Conservation (phyloP, 2,113 vertebrate genomes). For the Acanthisitta chloris region DNA sequence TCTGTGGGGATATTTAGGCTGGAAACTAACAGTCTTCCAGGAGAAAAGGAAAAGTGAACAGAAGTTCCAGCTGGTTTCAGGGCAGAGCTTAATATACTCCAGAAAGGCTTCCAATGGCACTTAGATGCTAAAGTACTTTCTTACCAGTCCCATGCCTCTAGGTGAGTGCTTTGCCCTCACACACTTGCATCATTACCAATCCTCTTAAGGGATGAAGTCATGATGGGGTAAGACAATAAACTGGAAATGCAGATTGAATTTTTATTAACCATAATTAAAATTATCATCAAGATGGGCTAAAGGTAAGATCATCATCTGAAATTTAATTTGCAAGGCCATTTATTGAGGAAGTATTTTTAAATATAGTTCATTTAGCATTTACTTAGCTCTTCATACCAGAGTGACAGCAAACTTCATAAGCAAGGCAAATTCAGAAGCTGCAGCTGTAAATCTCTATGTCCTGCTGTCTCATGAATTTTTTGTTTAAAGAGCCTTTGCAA, state of each 20-base stretch:
- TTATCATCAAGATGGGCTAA: conserved; percentile 11
- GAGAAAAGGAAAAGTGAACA: neutral
- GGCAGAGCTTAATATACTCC: neutral
- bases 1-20: neutral
- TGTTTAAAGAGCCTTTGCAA: neutral
- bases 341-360: conserved; percentile 44
- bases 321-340: conserved; percentile 41
- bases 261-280: conserved; percentile 53
- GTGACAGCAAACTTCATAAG: conserved; percentile 33
- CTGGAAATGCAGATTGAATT: neutral
- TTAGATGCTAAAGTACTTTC: neutral
- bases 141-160: neutral
- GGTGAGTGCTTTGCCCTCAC: neutral
- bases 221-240: conserved; percentile 25
- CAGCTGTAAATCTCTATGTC: neutral
- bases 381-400: conserved; percentile 2
- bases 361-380: conserved; percentile 38
- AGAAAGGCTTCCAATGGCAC: neutral
- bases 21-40: neutral
- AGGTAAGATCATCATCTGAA: conserved; percentile 34
- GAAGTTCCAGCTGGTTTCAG: neutral
- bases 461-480: neutral
- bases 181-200: neutral
- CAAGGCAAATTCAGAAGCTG: conserved; percentile 20
- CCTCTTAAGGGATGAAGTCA: conserved; percentile 4